These are phyloP conservation scores for Mormyrus lacerda DNA, from an alignment of 2,113 vertebrate species.

Conservation along the genomic window DNA sequence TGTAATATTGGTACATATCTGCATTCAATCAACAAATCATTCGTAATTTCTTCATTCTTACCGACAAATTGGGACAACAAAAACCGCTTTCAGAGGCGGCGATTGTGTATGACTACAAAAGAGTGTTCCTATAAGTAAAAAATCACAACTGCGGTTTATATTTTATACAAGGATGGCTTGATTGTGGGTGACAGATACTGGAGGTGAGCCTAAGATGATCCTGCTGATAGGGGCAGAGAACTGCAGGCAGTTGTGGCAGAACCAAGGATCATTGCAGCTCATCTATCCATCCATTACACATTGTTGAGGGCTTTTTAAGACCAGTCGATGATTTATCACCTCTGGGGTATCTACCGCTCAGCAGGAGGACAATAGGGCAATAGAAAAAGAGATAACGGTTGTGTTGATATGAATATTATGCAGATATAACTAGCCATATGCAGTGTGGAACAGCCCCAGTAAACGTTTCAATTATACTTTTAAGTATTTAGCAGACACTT, in stretches of 20 bases:
- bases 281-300: not conserved
- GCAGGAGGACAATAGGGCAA: not conserved
- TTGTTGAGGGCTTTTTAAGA: not conserved
- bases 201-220: not conserved
- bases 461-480: not conserved
- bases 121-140: not conserved
- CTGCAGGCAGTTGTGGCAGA: not conserved
- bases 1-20: not conserved
- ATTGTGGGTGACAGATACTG: not conserved
- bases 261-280: not conserved
- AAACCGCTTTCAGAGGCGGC: not conserved
- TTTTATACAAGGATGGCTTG: not conserved
- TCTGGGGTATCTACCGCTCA: not conserved
- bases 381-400: not conserved
- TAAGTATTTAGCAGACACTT: not conserved
- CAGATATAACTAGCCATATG: not conserved
- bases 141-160: not conserved
- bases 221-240: not conserved
- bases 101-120: not conserved
- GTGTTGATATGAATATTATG: not conserved
- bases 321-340: not conserved
- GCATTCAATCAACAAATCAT: slow-evolving; percentile 1
- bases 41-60: not conserved
- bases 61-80: not conserved
- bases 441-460: not conserved